Evolutionary conservation across 2,888 invertebrate genomes (phyloP).

Genomic region (Acanthosepion lycidas): DNA sequence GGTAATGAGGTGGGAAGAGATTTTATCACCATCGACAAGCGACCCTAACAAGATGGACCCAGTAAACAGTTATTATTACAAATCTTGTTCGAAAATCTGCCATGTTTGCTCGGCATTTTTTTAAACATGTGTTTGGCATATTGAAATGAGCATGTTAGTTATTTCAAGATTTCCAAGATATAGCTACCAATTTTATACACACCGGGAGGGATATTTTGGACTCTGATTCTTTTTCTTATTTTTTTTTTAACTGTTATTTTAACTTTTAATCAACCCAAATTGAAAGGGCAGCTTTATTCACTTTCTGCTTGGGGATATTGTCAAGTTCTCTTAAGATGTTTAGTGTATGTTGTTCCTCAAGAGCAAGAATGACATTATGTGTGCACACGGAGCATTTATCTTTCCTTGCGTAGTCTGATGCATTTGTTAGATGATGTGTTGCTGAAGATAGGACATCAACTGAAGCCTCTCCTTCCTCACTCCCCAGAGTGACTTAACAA

Average conservation of each 20-base stretch:
- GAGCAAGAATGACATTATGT: too few species aligned
- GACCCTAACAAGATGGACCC: background rate
- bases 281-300: too few species aligned
- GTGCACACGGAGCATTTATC: too few species aligned
- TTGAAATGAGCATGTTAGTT: slow-evolving; percentile 1
- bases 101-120: background rate
- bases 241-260: background rate
- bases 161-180: background rate
- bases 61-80: background rate
- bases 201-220: slow-evolving; percentile 33
- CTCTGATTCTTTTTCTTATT: background rate
- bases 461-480: too few species aligned
- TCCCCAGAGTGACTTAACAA: background rate
- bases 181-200: background rate
- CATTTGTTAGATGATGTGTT: too few species aligned
- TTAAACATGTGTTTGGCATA: background rate
- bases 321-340: too few species aligned
- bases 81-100: background rate
- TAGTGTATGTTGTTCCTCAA: too few species aligned
- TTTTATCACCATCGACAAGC: background rate
- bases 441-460: too few species aligned
- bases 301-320: too few species aligned
- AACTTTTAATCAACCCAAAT: too few species aligned
- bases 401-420: too few species aligned
- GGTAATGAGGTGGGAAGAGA: background rate